Evolutionary conservation across 2,888 invertebrate species (phyloP), one percentile per base, ranked within the genome.

Genomic region (Erpobdella octoculata): DNA sequence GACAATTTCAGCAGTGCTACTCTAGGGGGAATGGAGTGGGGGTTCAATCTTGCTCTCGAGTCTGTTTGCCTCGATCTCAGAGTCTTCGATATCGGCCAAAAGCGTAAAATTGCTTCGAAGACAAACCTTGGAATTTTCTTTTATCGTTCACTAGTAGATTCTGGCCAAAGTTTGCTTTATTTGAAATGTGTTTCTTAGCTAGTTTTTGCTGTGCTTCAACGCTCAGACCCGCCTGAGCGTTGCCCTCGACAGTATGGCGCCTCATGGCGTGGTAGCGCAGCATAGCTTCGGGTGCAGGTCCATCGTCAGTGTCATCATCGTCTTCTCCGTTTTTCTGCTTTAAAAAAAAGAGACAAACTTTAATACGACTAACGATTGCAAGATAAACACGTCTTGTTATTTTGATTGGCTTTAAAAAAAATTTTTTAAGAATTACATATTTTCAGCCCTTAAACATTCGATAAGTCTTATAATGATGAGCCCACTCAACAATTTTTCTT

Each of bases 161-260:
- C n/a, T n/a, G n/a, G n/a, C n/a, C n/a, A n/a, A n/a, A n/a, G n/a
- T n/a, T n/a, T n/a, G n/a, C n/a, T n/a, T 53, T 53, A 25, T 53
- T 53, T 9, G 53, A 53, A 25, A 25, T 53, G 8, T 53, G 53
- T 9, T 62, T 62, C 28, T 33, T 18, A 2, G 33, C 62, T 8
- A 62, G 62, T 35, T 62, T 62, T n/a, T 5, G 5, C 33, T 35
- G 28, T 9, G 62, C 62, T 62, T 62, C 35, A 4, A 33, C 62
- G 5, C n/a, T 35, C 31, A 62, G 12, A 8, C 70, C 61, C 2
- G 70, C 70, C 21, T 70, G 53, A 25, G 58, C 70, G 37, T 93
- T 92, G 2, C 93, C 93, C 62, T 33, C n/a, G 0, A 95, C 93
- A 0, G 95, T 95, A 82, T 95, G 94, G 28, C 94, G 86, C 48